Base-by-base conservation (phyloP, 1,140 invertebrate genomes). In the Ylistrum balloti region DNA sequence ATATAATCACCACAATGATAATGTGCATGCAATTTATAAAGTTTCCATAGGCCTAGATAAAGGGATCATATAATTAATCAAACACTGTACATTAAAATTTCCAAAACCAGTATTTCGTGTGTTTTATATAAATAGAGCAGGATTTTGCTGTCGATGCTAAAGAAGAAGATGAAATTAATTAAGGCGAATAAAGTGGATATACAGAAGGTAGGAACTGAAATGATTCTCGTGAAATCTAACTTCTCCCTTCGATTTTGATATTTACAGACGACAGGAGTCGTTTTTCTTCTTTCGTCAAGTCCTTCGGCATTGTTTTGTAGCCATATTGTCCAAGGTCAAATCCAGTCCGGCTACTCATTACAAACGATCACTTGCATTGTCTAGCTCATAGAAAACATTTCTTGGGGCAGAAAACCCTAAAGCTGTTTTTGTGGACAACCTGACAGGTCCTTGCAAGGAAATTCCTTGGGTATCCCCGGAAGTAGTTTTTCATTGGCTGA, bases 401-500 rank as follows among this genome's bases (percentile, higher is more conserved):
- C 45, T 56, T 88, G n/a, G 28, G 34, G 41, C 33, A n/a, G 7
- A 5, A 38, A 5, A 34, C 33, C 33, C 34, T 45, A n/a, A 28
- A 88, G 34, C 87, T 48, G 22, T 41, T 22, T 33, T 33, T 86
- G 85, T 86, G 85, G 33, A 22, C 74, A 86, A 89, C 56, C 86
- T 88, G 90, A 48, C 87, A 74, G 45, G 90, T 86, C 74, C 85
- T 38, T 48, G 33, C 35, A 41, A 85, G 33, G 85, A 74, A 34
- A 45, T 86, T 38, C 88, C 86, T 41, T 33, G 48, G 86, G 74
- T 91, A 85, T 89, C 74, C 88, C 85, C 88, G 90, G 90, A 91
- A 91, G 88, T 89, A 87, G 86, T 45, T 41, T 74, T 20, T 92
- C 90, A 95, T 95, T 95, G 94, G 95, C 85, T 87, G 90, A 74